Conservation (phyloP, 1,140 invertebrate genomes). For the Euschistus heros region DNA sequence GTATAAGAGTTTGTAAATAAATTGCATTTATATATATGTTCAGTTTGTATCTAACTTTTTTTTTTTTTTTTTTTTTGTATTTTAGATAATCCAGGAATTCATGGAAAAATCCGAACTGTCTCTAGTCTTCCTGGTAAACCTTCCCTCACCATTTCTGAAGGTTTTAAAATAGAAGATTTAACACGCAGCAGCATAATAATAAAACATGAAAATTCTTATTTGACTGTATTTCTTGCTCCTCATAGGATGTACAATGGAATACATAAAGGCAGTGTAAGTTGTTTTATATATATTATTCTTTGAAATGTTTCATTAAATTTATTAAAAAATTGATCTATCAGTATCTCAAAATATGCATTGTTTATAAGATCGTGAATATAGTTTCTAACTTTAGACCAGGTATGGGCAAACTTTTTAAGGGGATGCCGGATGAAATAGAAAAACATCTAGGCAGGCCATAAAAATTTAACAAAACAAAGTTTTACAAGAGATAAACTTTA, state of each 20-base stretch:
- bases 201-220: constrained; percentile 18
- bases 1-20: neutral
- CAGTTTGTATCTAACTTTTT: constrained; percentile 1
- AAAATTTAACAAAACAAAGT: no score
- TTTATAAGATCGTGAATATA: no score
- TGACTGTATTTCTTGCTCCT: constrained; percentile 28
- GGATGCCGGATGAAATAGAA: no score
- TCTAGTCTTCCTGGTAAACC: constrained; percentile 9
- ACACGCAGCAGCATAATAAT: constrained; percentile 26
- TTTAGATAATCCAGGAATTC: constrained; percentile 25
- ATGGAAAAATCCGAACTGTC: constrained; percentile 25
- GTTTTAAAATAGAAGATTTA: constrained; percentile 27
- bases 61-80: constrained; percentile 6
- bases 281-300: neutral
- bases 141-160: constrained; percentile 24
- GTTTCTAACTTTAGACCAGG: no score
- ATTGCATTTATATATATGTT: constrained; percentile 10
- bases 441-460: no score
- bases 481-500: no score
- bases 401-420: no score
- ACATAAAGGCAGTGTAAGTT: constrained; percentile 28
- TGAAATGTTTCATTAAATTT: neutral
- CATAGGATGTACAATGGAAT: constrained; percentile 23
- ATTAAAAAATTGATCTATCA: no score
- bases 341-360: no score